Base-by-base conservation (phyloP, 2,888 invertebrate species). In the Trissolcus brochymenae region DNA sequence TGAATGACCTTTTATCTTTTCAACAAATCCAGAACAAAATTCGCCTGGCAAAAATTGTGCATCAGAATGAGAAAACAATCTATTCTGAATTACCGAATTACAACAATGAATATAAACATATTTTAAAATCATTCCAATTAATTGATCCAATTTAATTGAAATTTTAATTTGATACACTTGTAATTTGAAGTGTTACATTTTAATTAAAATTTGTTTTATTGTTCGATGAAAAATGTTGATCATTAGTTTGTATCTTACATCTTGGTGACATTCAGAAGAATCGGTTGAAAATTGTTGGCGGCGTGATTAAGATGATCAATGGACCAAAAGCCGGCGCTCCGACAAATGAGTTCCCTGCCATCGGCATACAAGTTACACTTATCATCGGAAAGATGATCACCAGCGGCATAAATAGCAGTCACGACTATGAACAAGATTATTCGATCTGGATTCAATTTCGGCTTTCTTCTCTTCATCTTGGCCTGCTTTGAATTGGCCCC, bases 351-450 rank as follows among this genome's bases (percentile, higher is more conserved):
- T 64, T 85, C 83, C 55, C 83, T 82, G 21, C 83, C 83, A 71
- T 88, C 87, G 76, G 81, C 82, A 57, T 82, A 85, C 65, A 85
- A 79, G 81, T 85, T 86, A 78, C 88, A 85, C 35, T 78, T 51
- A 59, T 76, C 73, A 21, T 82, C 81, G 9, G 35, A 35, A 35
- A 35, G 1, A 35, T 35, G 35, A 35, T 35, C 35, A 35, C 35
- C 35, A 35, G 35, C 35, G 35, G 35, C 35, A 35, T 35, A 35
- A 35, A 35, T 35, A 35, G 35, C 35, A 35, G 35, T 35, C 35
- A 11, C 35, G 35, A 9, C 35, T 35, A 35, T 11, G 9, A 35
- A 35, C 35, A 9, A 7, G 9, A 35, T 1, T 11, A 49, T 50
- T 41, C 73, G 40, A 14, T 66, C 60, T 4, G 55, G 55, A 55